These are phyloP conservation scores for Sebastolobus altivelis DNA, from an alignment of 2,797 vertebrate genomes.

Conservation along the genomic window DNA sequence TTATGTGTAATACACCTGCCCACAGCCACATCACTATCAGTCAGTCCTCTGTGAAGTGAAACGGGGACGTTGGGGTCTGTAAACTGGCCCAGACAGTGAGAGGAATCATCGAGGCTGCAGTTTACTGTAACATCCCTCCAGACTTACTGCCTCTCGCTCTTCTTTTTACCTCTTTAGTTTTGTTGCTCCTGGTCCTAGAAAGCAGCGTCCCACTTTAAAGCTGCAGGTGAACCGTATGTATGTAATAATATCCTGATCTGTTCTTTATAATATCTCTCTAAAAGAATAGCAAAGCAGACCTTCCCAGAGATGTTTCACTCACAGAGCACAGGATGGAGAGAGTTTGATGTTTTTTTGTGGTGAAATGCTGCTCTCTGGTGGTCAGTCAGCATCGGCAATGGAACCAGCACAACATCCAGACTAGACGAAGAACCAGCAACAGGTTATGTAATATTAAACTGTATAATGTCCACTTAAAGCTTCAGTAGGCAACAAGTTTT, in stretches of 20 bases:
- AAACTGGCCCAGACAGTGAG: constrained; percentile 73
- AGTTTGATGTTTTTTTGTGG: constrained; percentile 6
- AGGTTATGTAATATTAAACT: not conserved
- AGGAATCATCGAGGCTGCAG: constrained; percentile 59
- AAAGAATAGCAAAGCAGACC: not conserved
- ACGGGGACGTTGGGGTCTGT: constrained; percentile 35
- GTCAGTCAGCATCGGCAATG: not conserved
- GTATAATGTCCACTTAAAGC: not conserved
- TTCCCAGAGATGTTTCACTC: not conserved
- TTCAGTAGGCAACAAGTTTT: too few relatives aligned
- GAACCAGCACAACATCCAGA: not conserved
- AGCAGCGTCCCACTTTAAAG: constrained; percentile 12
- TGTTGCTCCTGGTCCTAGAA: constrained; percentile 23
- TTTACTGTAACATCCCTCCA: constrained; percentile 52
- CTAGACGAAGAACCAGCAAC: not conserved
- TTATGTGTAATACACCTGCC: constrained; percentile 71
- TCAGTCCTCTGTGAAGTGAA: constrained; percentile 48
- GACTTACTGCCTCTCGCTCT: constrained; percentile 44
- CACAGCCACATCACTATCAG: constrained; percentile 68
- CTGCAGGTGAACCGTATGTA: constrained; percentile 27
- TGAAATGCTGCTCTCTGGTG: constrained; percentile 61
- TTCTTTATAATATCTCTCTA: not conserved
- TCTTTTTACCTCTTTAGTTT: constrained; percentile 35
- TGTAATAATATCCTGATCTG: not conserved
- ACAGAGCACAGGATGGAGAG: not conserved